Evolutionary conservation across 2,888 invertebrate species (phyloP), one percentile per base, ranked within the genome.

Genomic region (Euzophera pinguis): DNA sequence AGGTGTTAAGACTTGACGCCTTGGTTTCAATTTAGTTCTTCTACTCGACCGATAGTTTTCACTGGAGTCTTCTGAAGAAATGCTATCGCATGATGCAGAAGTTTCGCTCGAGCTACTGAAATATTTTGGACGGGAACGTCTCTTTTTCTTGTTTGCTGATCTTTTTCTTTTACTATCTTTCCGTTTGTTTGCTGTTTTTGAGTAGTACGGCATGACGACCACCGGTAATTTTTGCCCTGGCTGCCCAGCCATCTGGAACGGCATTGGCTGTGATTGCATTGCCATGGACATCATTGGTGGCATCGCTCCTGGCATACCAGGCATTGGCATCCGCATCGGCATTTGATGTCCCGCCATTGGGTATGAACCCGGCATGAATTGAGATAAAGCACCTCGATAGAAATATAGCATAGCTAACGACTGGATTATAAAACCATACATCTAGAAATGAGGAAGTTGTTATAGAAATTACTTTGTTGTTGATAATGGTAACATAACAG

Each of bases 201-300:
- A 75, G 50, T 78, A 76, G 58, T 73, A 84, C 0, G 88, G 88
- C 82, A 80, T 84, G 0, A 87, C 78, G 0, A 87, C 77, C 34
- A 81, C 71, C 0, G 86, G 85, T 29, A 85, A 56, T 38, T 77
- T 75, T 6, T 65, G 74, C n/a, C n/a, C n/a, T n/a, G n/a, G n/a
- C 1, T 73, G 77, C 1, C 62, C 58, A 1, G 63, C 59, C 57
- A 75, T 63, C 0, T 68, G 67, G 12, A 63, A 65, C 1, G 63
- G 58, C 65, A 78, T 60, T 50, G 54, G 58, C 5, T 65, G 59
- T 32, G 61, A 43, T 5, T 59, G 58, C 61, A 64, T 56, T 16
- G 59, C 63, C 58, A 67, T 57, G 0, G 55, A 56, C 38, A 27
- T 54, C 53, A 53, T 53, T 1, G 53, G 41, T 13, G 55, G 48